Evolutionary conservation across 2,113 vertebrate genomes (phyloP).

Genomic region (Chrysochloris asiatica): DNA sequence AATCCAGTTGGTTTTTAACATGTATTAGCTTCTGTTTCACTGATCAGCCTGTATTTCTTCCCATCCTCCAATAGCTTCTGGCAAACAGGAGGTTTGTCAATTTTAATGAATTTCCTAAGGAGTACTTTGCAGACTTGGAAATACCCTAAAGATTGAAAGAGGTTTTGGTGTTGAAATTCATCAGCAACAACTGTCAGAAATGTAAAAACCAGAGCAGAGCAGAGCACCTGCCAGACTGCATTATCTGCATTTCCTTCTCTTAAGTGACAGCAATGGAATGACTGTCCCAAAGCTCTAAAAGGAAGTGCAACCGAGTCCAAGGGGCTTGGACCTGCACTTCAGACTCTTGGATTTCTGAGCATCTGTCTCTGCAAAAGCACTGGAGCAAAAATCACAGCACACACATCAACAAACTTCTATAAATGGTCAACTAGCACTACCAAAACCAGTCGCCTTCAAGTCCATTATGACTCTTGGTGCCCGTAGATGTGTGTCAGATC

Average conservation of each 20-base stretch:
- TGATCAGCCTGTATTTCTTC: conserved; percentile 87
- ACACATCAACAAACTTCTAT: background rate
- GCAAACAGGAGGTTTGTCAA: conserved; percentile 90
- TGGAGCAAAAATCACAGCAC: background rate
- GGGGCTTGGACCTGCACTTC: background rate
- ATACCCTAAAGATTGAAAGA: conserved; percentile 69
- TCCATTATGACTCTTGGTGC: background rate
- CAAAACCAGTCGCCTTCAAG: background rate
- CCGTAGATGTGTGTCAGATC: background rate
- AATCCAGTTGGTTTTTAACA: background rate
- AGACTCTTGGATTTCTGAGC: background rate
- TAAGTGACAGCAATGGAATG: background rate
- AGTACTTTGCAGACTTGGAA: conserved; percentile 75
- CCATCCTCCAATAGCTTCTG: conserved; percentile 86
- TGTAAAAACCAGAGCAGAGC: accelerated
- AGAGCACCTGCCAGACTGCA: accelerated
- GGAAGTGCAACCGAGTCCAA: no score
- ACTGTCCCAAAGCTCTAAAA: no score
- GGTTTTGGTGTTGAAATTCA: background rate
- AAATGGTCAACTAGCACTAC: background rate
- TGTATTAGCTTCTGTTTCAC: conserved; percentile 88
- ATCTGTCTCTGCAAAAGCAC: background rate
- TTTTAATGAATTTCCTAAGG: conserved; percentile 85
- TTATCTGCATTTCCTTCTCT: background rate
- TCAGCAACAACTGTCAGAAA: background rate